Evolutionary conservation across 2,113 vertebrate species (phyloP).

Genomic region (Burhinus oedicnemus): DNA sequence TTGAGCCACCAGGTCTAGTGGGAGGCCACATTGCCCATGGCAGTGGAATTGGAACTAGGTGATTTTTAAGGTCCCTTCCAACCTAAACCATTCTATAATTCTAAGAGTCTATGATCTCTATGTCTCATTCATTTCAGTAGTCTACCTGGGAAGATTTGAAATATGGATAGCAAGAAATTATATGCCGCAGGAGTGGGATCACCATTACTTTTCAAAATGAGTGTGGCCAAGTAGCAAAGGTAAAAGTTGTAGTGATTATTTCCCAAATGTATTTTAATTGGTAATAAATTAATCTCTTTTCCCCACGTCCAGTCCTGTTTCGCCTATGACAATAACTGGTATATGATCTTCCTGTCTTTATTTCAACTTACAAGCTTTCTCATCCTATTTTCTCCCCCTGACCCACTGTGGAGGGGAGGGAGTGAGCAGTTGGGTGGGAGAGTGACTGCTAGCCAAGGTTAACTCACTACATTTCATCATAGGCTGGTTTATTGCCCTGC

Average conservation of each 20-base stretch:
- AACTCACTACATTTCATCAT: neutral
- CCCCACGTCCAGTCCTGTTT: neutral
- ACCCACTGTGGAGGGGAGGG: neutral
- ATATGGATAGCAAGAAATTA: neutral
- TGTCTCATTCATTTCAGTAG: neutral
- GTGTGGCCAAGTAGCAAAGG: neutral
- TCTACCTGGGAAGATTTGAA: neutral
- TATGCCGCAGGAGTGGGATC: neutral
- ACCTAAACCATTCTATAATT: no score
- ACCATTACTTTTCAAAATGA: neutral
- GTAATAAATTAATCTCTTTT: neutral
- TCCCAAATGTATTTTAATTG: neutral
- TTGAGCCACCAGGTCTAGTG: no score
- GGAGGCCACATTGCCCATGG: no score
- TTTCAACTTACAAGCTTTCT: neutral
- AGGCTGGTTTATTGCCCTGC: neutral
- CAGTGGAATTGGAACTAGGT: no score
- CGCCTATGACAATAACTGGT: neutral
- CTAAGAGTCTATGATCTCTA: neutral
- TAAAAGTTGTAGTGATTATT: neutral
- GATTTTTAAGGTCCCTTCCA: no score
- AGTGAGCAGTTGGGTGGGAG: neutral
- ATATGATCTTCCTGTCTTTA: neutral
- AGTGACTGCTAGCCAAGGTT: neutral
- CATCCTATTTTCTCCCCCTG: neutral